phyloP scores from a whole-genome alignment of 2,113 vertebrate species.

The Nannobrachium achirus region DNA sequence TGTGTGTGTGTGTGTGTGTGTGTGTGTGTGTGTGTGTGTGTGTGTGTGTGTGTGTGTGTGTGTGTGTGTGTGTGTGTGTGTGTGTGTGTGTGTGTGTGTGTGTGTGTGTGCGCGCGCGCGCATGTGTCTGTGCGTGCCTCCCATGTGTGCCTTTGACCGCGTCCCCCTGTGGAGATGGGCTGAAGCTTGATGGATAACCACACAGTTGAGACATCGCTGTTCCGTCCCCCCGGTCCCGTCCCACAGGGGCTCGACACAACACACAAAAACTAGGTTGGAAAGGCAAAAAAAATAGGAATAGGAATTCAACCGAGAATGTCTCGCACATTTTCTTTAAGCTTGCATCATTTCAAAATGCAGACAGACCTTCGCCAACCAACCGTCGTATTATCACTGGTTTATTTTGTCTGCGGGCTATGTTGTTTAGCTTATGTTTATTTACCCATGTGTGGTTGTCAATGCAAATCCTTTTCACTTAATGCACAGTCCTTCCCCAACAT shows the following conservation, averaged over 20 bases:
- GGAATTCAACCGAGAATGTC: slow-evolving; percentile 50
- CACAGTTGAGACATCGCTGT: slow-evolving; percentile 48
- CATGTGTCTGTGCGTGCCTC: not conserved
- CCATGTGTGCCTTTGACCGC: slow-evolving; percentile 31
- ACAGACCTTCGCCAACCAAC: not conserved
- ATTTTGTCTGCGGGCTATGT: slow-evolving; percentile 19
- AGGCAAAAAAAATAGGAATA: slow-evolving; percentile 38
- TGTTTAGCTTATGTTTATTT: too few species aligned
- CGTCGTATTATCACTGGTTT: not conserved
- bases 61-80: slow-evolving; percentile 31
- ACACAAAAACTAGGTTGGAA: slow-evolving; percentile 44
- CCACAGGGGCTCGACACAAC: slow-evolving; percentile 29
- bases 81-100: slow-evolving; percentile 28
- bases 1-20: slow-evolving; percentile 5
- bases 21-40: not conserved
- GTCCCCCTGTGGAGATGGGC: slow-evolving; percentile 55
- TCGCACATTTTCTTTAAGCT: slow-evolving; percentile 15
- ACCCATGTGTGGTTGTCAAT: slow-evolving; percentile 21
- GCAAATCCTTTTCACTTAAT: slow-evolving; percentile 25
- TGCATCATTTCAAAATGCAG: slow-evolving; percentile 1
- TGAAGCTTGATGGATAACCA: slow-evolving; percentile 74
- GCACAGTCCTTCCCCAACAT: not conserved
- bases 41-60: not conserved
- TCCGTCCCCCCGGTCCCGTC: slow-evolving; percentile 57
- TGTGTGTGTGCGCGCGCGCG: not conserved